Percentiles rank a stretch among this genome's conserved stretches.
Conservation (phyloP, 2,888 invertebrate species). For the Anticlea derivata region DNA sequence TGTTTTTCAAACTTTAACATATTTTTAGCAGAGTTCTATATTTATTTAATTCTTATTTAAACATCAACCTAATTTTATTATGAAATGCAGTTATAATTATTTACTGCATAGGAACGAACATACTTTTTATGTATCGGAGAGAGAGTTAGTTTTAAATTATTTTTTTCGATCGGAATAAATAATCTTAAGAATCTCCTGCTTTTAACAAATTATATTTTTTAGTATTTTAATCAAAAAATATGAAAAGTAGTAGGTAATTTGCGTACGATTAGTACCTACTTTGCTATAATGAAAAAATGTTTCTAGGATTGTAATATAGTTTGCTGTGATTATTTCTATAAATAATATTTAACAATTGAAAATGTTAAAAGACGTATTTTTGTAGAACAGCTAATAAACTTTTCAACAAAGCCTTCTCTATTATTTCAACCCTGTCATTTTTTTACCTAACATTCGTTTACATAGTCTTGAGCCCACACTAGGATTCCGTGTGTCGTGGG, state of each 20-base stretch:
- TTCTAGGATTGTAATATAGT: conserved; percentile 35
- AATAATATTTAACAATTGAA: conserved; percentile 39
- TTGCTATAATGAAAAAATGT: conserved; percentile 24
- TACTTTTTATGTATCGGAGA: no score
- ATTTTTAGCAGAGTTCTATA: conserved; percentile 39
- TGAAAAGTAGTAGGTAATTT: no score
- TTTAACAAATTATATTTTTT: background rate
- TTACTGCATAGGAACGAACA: no score
- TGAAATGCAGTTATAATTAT: no score
- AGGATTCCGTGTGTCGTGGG: no score
- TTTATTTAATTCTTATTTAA: conserved; percentile 18
- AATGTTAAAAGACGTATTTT: conserved; percentile 62
- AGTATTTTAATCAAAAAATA: conserved; percentile 12
- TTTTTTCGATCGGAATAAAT: no score
- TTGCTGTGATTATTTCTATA: conserved; percentile 49
- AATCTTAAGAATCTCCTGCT: conserved; percentile 35
- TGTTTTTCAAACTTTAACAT: conserved; percentile 37
- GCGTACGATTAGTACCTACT: no score
- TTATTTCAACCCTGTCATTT: conserved; percentile 34
- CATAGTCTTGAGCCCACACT: no score
- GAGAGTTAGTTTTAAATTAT: no score
- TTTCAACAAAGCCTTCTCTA: conserved; percentile 40
- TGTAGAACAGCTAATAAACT: conserved; percentile 62
- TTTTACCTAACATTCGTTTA: no score
- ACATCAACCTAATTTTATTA: no score